Percentiles rank a stretch among this genome's conserved stretches.
These are phyloP conservation scores for Tineola bisselliella DNA, from an alignment of 2,888 invertebrate genomes.

Conservation along the genomic window DNA sequence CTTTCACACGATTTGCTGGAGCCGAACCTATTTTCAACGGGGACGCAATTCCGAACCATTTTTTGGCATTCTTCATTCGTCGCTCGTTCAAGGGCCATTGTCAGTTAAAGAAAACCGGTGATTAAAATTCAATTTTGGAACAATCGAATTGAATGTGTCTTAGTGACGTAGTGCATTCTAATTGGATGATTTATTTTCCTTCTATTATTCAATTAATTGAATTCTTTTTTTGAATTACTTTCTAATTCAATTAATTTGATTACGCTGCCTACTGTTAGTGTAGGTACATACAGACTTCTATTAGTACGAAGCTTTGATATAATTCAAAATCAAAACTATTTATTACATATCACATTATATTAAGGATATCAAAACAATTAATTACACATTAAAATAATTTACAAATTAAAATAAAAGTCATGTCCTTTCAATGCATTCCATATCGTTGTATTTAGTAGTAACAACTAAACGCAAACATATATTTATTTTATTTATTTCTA, in stretches of 20 bases:
- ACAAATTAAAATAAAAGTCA: no score
- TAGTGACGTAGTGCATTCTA: slow-evolving; percentile 60
- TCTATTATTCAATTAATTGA: slow-evolving; percentile 11
- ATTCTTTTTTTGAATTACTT: background rate
- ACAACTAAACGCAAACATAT: no score
- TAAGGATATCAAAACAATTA: no score
- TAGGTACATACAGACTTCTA: no score
- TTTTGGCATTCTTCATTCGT: slow-evolving; percentile 51
- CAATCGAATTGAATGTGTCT: slow-evolving; percentile 54
- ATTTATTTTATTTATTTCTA: no score
- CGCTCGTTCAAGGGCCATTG: slow-evolving; percentile 44
- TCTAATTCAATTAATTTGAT: background rate
- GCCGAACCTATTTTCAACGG: slow-evolving; percentile 51
- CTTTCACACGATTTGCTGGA: slow-evolving; percentile 34
- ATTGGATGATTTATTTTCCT: slow-evolving; percentile 50
- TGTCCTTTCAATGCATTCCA: no score
- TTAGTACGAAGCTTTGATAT: no score
- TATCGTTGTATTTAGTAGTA: no score
- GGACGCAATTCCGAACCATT: slow-evolving; percentile 42
- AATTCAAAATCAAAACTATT: no score
- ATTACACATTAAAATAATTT: no score
- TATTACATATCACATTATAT: no score
- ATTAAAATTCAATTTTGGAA: slow-evolving; percentile 68
- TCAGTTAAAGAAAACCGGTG: slow-evolving; percentile 54
- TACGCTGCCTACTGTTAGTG: no score